Evolutionary conservation across 2,797 vertebrate species (phyloP).

Genomic region (Saxicola maurus): DNA sequence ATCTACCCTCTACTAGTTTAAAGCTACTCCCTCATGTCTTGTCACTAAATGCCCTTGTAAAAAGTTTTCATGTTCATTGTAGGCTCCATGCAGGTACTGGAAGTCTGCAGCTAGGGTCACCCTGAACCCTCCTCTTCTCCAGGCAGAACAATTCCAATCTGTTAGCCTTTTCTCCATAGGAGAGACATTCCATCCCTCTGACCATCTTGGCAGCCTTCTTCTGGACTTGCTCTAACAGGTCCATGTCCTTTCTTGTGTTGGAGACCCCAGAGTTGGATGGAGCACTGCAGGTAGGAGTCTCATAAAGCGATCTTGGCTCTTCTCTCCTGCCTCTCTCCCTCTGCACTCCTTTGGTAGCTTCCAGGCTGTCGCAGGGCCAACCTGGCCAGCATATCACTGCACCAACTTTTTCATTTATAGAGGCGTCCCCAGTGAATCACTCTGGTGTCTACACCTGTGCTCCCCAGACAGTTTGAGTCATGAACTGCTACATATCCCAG

Average conservation of each 20-base stretch:
- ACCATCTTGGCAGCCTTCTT: background rate
- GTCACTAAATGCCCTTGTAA: background rate
- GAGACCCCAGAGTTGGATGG: background rate
- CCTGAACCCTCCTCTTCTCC: background rate
- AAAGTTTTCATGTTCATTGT: background rate
- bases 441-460: background rate
- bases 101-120: background rate
- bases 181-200: background rate
- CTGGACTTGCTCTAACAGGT: background rate
- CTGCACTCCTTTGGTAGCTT: background rate
- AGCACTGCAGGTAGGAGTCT: background rate
- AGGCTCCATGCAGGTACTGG: background rate
- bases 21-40: background rate
- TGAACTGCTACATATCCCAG: background rate
- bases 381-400: background rate
- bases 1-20: background rate
- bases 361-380: background rate
- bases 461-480: background rate
- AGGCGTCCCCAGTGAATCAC: background rate
- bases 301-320: accelerated
- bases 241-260: background rate
- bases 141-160: background rate
- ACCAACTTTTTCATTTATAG: background rate
- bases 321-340: background rate
- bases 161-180: background rate